Percentiles rank a stretch among this genome's conserved stretches.
These are phyloP conservation scores for Ornithoptera priamus DNA, from an alignment of 2,888 invertebrate genomes.

Conservation along the genomic window DNA sequence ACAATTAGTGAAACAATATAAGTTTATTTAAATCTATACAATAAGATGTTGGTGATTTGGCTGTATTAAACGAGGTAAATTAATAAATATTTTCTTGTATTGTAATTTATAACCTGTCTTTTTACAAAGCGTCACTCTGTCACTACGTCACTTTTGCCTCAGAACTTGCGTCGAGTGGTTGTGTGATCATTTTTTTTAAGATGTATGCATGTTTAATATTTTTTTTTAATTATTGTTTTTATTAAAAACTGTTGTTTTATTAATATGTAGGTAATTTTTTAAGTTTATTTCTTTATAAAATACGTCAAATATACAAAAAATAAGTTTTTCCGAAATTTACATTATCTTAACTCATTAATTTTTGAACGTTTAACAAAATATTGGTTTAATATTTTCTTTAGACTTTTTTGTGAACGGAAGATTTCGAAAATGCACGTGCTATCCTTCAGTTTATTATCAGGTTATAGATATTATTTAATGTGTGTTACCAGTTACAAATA, in stretches of 20 bases:
- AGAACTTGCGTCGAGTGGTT: neutral
- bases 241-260: neutral
- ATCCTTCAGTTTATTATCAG: too few species aligned
- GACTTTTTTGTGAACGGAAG: too few species aligned
- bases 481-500: too few species aligned
- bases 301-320: too few species aligned
- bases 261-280: neutral
- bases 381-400: too few species aligned
- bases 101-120: neutral
- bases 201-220: neutral
- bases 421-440: too few species aligned
- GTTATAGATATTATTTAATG: too few species aligned
- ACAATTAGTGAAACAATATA: conserved; percentile 2
- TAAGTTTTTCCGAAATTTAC: too few species aligned
- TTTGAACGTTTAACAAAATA: too few species aligned
- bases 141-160: conserved; percentile 9
- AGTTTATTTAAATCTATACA: neutral
- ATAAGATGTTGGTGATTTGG: neutral
- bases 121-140: neutral
- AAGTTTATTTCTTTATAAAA: too few species aligned
- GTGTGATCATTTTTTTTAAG: neutral
- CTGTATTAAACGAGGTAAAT: conserved; percentile 4
- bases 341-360: too few species aligned
- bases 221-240: neutral
- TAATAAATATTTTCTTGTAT: neutral